Percentiles rank a stretch among this genome's conserved stretches.
These are phyloP conservation scores for Cremastinae sp. DNA, from an alignment of 2,888 invertebrate genomes.

Conservation along the genomic window DNA sequence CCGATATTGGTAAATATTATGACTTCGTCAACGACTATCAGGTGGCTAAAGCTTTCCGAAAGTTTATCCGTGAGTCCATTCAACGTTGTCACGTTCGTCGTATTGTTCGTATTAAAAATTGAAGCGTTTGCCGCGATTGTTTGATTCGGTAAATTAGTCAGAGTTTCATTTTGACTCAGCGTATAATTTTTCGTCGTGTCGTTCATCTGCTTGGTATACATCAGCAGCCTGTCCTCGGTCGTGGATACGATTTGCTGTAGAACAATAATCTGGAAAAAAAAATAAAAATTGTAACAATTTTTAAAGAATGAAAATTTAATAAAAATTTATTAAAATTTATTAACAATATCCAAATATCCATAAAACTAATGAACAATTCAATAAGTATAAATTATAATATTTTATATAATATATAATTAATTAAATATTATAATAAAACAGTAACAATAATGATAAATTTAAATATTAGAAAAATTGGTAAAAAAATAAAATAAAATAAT, in stretches of 20 bases:
- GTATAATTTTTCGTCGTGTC: constrained; percentile 26
- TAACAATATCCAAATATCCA: too few relatives aligned
- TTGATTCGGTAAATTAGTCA: constrained; percentile 21
- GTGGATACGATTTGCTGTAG: constrained; percentile 63
- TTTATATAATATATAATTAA: too few relatives aligned
- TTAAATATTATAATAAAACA: too few relatives aligned
- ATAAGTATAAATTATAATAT: too few relatives aligned
- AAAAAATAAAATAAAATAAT: too few relatives aligned
- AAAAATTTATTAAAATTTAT: too few relatives aligned
- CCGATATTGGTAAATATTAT: constrained; percentile 66
- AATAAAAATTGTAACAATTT: too few relatives aligned
- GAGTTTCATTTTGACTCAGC: constrained; percentile 25
- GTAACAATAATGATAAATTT: neutral
- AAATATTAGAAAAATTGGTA: constrained; percentile 69
- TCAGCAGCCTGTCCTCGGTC: constrained; percentile 59
- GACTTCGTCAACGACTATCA: constrained; percentile 65
- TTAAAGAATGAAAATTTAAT: too few relatives aligned
- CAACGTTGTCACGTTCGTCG: constrained; percentile 21
- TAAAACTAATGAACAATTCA: too few relatives aligned
- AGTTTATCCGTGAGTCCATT: constrained; percentile 31
- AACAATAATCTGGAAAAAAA: constrained; percentile 59
- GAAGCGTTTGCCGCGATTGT: constrained; percentile 13
- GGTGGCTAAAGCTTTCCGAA: constrained; percentile 49
- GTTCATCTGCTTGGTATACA: constrained; percentile 44
- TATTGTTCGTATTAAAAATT: neutral